Base-by-base conservation (phyloP, 2,888 invertebrate species). In the Drosophila gaucha region DNA sequence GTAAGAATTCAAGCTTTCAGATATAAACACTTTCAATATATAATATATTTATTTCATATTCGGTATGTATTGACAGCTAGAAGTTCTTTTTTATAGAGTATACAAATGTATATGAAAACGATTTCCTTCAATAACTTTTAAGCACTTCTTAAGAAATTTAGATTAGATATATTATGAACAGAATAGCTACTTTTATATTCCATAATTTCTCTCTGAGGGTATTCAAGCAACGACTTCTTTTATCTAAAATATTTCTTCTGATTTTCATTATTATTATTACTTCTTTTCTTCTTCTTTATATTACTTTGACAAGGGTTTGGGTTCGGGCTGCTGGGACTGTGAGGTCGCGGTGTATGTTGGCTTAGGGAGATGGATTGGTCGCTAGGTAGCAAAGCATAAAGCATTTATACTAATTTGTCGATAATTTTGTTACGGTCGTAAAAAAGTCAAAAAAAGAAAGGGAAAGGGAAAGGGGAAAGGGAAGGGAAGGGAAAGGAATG, bases 401-500 rank as follows among this genome's bases (percentile, higher is more conserved):
- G 79, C 83, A 85, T 82, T 82, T 85, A 82, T 82, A 82, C 74
- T 82, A 85, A 85, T 82, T 82, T 85, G 74, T 68, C 80, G 80
- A 82, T 85, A 82, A 82, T 82, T 85, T 82, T 65, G 79, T 77
- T 79, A 68, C 49, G 71, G 43, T 77, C 74, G 65, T 80, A 77
- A 80, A 77, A 67, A 57, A n/a, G n/a, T n/a, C n/a, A n/a, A 49
- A 31, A 43, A 14, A 12, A 20, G 24, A 38, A 10, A 22, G 44
- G 30, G 12, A 1, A 18, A n/a, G 10, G 26, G 30, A 28, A 16
- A 30, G 67, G 78, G 67, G 63, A 56, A 33, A 38, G 35, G 8
- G 16, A 30, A 31, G 33, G 20, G 28, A 46, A 54, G 38, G 49
- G 22, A 18, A 24, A 39, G 47, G 55, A 43, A 57, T 43, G 35